These are phyloP conservation scores for Herpetotheres cachinnans DNA, from an alignment of 2,113 vertebrate genomes.

Conservation along the genomic window DNA sequence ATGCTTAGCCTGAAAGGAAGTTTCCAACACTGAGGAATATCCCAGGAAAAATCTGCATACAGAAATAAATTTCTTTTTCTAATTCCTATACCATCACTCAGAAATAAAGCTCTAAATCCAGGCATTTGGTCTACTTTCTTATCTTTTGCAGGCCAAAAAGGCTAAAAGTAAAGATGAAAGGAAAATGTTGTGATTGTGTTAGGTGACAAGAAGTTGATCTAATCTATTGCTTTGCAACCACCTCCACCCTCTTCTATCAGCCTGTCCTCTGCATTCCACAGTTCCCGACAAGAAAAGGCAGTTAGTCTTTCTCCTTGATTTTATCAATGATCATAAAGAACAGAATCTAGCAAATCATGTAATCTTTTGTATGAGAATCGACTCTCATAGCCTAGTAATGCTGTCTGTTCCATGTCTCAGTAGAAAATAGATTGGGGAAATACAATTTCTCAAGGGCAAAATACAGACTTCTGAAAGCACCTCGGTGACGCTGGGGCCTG, in stretches of 20 bases:
- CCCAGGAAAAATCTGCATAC: slow-evolving; percentile 26
- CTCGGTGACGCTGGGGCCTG: not conserved
- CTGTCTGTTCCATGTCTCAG: slow-evolving; percentile 10
- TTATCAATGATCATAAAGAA: slow-evolving; percentile 42
- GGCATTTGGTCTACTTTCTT: slow-evolving; percentile 43
- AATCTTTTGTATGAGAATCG: slow-evolving; percentile 28
- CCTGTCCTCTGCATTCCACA: not conserved
- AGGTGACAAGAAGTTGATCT: slow-evolving; percentile 34
- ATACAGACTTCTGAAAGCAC: slow-evolving; percentile 19
- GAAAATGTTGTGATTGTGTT: not conserved
- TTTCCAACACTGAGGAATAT: slow-evolving; percentile 31
- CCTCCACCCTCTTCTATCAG: not conserved
- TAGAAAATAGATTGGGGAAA: slow-evolving; percentile 28
- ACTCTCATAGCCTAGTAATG: not conserved
- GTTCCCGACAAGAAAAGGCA: not conserved
- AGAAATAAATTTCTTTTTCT: slow-evolving; percentile 11
- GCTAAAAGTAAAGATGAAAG: slow-evolving; percentile 29
- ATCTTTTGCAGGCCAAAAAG: slow-evolving; percentile 51
- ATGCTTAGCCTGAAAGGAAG: not conserved
- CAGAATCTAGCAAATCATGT: slow-evolving; percentile 34
- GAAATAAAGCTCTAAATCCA: slow-evolving; percentile 48
- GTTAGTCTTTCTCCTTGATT: slow-evolving; percentile 25
- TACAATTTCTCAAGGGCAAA: slow-evolving; percentile 51
- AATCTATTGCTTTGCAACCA: not conserved
- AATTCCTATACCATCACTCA: slow-evolving; percentile 46